Percentiles rank a stretch among this genome's conserved stretches.
Evolutionary conservation across 2,113 vertebrate genomes (phyloP).

Genomic region (Numenius arquata): DNA sequence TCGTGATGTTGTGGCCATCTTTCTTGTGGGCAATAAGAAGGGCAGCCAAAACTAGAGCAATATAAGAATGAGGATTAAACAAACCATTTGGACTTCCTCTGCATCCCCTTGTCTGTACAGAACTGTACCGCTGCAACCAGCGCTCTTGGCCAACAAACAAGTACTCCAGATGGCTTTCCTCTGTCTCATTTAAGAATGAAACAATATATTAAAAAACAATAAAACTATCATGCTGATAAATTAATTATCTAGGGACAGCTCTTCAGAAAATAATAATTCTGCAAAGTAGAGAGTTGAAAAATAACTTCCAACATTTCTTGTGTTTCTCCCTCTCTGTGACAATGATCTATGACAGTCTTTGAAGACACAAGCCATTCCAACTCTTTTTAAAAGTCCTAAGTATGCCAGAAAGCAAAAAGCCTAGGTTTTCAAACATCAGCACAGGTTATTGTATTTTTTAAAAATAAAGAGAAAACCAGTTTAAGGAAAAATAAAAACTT

Average conservation of each 20-base stretch:
- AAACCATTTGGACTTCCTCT: background rate
- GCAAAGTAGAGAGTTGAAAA: background rate
- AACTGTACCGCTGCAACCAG: background rate
- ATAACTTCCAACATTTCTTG: background rate
- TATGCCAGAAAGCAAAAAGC: background rate
- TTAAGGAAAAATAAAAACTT: background rate
- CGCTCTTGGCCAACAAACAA: background rate
- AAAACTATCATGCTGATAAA: slow-evolving; percentile 34
- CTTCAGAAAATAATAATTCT: slow-evolving; percentile 12
- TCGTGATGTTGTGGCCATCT: background rate
- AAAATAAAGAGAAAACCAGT: background rate
- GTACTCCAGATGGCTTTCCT: slow-evolving; percentile 9
- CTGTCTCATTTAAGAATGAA: slow-evolving; percentile 1
- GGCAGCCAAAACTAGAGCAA: background rate
- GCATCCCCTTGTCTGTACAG: background rate
- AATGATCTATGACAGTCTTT: slow-evolving; percentile 4
- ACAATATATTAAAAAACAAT: slow-evolving; percentile 1
- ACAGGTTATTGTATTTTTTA: background rate
- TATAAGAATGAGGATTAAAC: slow-evolving; percentile 12
- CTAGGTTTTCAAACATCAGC: background rate
- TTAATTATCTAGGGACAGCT: background rate
- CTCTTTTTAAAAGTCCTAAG: background rate
- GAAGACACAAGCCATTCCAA: background rate
- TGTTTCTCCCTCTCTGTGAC: background rate
- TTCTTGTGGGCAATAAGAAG: background rate